Evolutionary conservation across 1,140 invertebrate genomes (phyloP), one percentile per base, ranked within the genome.

Genomic region (Mylabris phalerata): DNA sequence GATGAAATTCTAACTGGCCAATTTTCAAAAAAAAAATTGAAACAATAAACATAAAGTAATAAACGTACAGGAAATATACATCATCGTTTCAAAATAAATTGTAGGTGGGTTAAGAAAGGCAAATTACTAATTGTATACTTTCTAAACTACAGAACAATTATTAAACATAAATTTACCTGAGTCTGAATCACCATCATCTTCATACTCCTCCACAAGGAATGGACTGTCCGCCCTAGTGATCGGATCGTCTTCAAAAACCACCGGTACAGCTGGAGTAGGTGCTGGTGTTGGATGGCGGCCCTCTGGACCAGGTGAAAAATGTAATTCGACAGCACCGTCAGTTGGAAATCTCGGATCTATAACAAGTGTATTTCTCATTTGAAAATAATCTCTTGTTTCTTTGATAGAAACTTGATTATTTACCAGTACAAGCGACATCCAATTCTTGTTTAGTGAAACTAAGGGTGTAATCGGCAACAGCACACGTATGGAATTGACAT

Each of bases 401-500:
- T 25, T 48, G 9, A 25, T 48, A 40, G 4, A 49, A 26, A 32
- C 10, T 40, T 11, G 52, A 25, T 19, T 48, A 68, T 75, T 76
- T 77, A 89, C 88, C 88, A 69, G 85, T 82, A 64, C 84, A 86
- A 50, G 90, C 91, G 67, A 85, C 81, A 75, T 96, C 93, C 41
- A 96, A 79, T 69, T 95, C 90, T 66, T 86, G 84, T 69, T 92
- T 87, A 51, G 86, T 85, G 77, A 95, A 93, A 64, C 85, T 85
- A 11, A 95, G 80, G 44, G 85, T 86, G 74, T 90, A 84, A 72
- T 90, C 86, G 44, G 88, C 82, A 48, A 95, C 86, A 24, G 92
- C 90, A 75, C 92, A 95, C 0, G 93, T 95, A 77, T 95, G 93
- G 77, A 95, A 94, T 83, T 96, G 88, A 68, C 85, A 86, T 48